Base-by-base conservation (phyloP, 92 coral and sea anemone species). In the Epizoanthus stellaris region DNA sequence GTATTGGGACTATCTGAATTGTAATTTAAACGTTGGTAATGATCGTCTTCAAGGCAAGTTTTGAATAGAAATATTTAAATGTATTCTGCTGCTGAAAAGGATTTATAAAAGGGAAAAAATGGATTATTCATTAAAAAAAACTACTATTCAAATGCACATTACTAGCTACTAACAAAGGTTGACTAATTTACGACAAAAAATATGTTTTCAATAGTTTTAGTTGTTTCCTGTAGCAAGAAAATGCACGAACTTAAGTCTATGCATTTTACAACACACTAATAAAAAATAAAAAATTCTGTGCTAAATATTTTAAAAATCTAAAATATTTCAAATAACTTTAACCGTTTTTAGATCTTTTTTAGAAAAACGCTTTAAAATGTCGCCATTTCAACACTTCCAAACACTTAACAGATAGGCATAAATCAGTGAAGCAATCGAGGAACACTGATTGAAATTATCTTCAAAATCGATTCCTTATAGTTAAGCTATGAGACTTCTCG, bases 401-500 rank as follows among this genome's bases (percentile, higher is more conserved):
- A 16, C 40, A 34, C 17, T 56, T 23, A 25, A 15, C 40, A 45
- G 59, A n/a, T 15, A 13, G 9, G 59, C 20, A 54, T 63, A 57
- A 47, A 5, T 75, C 80, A 23, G 6, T 67, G 43, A 9, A 3
- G 23, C 2, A 53, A 53, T 53, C 40, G 21, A 11, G 23, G 52
- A n/a, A 45, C 77, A 7, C 62, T 30, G 38, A 73, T 21, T 52
- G 17, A 52, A 73, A 57, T 68, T 38, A 68, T 15, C 80, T 75
- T 75, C 38, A 5, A 75, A 75, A 57, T 75, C 15, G 7, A 57
- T 54, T 75, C 59, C 39, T 16, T 73, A 49, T 73, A 49, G 77
- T 20, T 42, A 73, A 49, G 12, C 39, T 75, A 75, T 11, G 56
- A 52, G 56, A 52, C 11, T 52, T 52, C 56, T 9, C 14, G 56